These are phyloP conservation scores for Petrocephalus schoutedeni DNA, from an alignment of 2,797 vertebrate genomes.

Conservation along the genomic window DNA sequence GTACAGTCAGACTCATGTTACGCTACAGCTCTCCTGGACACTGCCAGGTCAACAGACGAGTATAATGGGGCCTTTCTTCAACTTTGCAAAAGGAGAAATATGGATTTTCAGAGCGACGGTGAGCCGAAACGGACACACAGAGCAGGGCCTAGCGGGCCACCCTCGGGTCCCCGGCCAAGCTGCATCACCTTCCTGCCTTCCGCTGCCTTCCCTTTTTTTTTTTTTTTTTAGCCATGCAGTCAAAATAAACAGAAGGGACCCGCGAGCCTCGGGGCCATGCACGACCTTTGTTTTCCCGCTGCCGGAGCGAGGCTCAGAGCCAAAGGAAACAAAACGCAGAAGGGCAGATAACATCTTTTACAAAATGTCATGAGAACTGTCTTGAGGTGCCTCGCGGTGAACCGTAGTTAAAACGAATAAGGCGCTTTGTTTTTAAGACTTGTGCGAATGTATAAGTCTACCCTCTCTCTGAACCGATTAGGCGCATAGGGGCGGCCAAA, in stretches of 20 bases:
- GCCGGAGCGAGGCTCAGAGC: background rate
- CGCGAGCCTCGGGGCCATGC: background rate
- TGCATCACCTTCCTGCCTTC: background rate
- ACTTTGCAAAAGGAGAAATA: background rate
- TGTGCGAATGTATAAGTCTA: background rate
- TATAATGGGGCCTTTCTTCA: background rate
- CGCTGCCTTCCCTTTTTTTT: background rate
- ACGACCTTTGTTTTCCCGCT: background rate
- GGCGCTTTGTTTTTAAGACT: constrained; percentile 7
- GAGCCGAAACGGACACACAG: background rate
- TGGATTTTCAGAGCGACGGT: background rate
- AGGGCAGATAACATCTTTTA: constrained; percentile 2
- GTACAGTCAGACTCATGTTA: background rate
- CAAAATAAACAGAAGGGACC: constrained; percentile 9
- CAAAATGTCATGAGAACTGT: constrained; percentile 32
- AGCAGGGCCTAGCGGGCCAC: background rate
- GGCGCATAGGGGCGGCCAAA: background rate
- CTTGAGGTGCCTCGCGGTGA: constrained; percentile 28
- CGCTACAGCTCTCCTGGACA: background rate
- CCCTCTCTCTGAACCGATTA: constrained; percentile 3
- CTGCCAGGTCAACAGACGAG: background rate
- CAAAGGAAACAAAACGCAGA: constrained; percentile 15
- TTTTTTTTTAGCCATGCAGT: background rate
- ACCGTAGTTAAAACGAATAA: constrained; percentile 24
- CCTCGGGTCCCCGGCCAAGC: background rate